Conservation (phyloP, 2,797 vertebrate genomes). For the Chromobotia macracanthus region DNA sequence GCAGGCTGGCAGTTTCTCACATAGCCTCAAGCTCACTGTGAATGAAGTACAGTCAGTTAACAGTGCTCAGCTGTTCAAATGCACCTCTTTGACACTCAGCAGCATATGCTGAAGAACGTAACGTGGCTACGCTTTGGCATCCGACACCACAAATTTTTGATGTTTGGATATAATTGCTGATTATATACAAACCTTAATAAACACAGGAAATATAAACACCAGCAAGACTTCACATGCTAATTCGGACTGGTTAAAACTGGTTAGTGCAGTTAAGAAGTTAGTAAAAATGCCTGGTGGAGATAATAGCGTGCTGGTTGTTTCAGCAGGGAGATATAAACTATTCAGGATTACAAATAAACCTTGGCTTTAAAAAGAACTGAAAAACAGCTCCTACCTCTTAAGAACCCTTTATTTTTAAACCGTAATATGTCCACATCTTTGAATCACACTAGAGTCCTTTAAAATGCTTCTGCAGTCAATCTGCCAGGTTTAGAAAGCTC, state of each 20-base stretch:
- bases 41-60: conserved; percentile 56
- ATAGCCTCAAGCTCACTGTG: conserved; percentile 45
- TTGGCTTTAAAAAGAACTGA: background rate
- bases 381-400: conserved; percentile 38
- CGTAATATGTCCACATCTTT: conserved; percentile 15
- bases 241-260: background rate
- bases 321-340: background rate
- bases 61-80: conserved; percentile 51
- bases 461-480: conserved; percentile 13
- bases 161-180: background rate
- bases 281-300: background rate
- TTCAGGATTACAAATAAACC: conserved; percentile 6
- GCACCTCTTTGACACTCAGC: conserved; percentile 21
- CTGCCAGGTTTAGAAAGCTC: conserved; percentile 48
- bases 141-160: background rate
- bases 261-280: background rate
- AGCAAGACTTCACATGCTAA: background rate
- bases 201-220: background rate
- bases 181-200: background rate
- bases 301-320: background rate
- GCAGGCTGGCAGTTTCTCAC: conserved; percentile 52
- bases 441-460: background rate
- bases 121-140: conserved; percentile 10
- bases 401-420: background rate
- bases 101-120: conserved; percentile 41